phyloP scores from a whole-genome alignment of 2,888 invertebrate species.

The Gastracanthus pulcherrimus region DNA sequence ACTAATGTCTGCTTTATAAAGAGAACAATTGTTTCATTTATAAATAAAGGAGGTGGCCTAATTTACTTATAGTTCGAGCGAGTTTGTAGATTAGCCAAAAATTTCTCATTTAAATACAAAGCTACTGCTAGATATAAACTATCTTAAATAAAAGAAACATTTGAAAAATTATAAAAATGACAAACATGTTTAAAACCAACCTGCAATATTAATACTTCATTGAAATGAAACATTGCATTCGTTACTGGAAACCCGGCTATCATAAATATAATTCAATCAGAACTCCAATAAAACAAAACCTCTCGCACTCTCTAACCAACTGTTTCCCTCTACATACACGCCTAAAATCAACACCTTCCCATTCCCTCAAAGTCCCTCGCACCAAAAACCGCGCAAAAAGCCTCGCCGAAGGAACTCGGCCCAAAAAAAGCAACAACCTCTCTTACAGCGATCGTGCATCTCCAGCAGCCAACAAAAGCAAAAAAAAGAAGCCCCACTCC shows the following conservation, averaged over 20 bases:
- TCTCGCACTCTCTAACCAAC: no score
- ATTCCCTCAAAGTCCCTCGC: background rate
- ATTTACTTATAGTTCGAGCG: no score
- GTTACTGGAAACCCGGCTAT: no score
- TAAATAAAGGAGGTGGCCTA: no score
- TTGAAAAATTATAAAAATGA: background rate
- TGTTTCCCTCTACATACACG: background rate
- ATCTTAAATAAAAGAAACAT: background rate
- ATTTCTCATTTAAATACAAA: conserved; percentile 19
- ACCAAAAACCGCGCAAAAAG: background rate
- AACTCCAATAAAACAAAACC: no score
- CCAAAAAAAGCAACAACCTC: background rate
- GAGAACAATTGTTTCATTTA: no score
- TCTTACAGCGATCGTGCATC: conserved; percentile 29
- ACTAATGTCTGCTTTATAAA: no score
- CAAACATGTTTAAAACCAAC: background rate
- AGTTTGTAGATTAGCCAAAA: conserved; percentile 11
- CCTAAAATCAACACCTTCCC: background rate
- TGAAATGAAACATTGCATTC: no score
- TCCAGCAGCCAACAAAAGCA: background rate
- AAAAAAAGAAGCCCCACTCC: background rate
- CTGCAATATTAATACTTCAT: background rate
- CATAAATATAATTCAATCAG: no score
- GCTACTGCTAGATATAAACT: background rate
- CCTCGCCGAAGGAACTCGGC: background rate